Percentiles rank a stretch among this genome's conserved stretches.
Evolutionary conservation across 2,113 vertebrate genomes (phyloP).

Genomic region (Tursiops truncatus): DNA sequence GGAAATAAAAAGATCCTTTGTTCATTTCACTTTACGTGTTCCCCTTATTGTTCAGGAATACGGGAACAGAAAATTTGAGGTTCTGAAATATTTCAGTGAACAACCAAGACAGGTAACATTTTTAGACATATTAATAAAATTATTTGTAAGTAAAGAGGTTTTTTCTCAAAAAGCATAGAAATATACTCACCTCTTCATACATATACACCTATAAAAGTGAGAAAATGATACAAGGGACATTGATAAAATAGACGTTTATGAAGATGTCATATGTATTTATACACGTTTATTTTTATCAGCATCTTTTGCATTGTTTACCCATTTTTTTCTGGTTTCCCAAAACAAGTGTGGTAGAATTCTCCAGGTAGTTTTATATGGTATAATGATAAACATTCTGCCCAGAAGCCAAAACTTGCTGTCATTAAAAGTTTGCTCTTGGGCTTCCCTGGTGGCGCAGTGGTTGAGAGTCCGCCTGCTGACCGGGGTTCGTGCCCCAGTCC

Average conservation of each 20-base stretch:
- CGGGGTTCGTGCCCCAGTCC: too few relatives aligned
- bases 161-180: not conserved
- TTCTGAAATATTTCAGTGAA: not conserved
- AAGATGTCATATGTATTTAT: not conserved
- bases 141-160: not conserved
- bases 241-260: not conserved
- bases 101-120: not conserved
- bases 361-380: not conserved
- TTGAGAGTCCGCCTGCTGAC: too few relatives aligned
- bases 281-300: not conserved
- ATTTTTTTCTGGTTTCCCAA: not conserved
- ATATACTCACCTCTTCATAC: not conserved
- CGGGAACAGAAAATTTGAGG: not conserved
- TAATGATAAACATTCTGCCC: not conserved
- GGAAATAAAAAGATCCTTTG: not conserved
- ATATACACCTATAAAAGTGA: not conserved
- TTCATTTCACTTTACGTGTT: not conserved
- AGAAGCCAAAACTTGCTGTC: not conserved
- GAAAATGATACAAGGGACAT: not conserved
- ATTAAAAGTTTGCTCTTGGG: not conserved
- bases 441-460: too few relatives aligned
- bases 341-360: not conserved
- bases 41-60: not conserved
- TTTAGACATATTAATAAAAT: not conserved
- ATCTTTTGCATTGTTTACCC: not conserved